phyloP scores from a whole-genome alignment of 2,888 invertebrate species.

The Invenusta paracnida region DNA sequence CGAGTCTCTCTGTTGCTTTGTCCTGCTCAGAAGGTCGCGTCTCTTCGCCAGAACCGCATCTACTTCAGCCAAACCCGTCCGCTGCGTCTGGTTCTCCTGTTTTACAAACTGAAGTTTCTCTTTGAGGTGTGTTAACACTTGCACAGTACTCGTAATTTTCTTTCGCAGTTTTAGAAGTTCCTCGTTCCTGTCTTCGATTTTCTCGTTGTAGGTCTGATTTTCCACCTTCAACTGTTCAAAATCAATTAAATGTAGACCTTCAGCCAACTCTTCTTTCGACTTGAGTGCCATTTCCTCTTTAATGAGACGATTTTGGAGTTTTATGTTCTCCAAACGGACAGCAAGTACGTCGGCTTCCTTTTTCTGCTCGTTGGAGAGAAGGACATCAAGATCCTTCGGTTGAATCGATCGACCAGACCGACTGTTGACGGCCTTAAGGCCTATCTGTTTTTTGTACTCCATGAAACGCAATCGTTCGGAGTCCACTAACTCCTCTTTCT shows the following conservation, averaged over 20 bases:
- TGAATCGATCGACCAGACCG: constrained; percentile 57
- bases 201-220: constrained; percentile 64
- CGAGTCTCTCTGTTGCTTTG: constrained; percentile 61
- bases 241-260: constrained; percentile 63
- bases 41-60: constrained; percentile 50
- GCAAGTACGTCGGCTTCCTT: constrained; percentile 57
- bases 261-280: constrained; percentile 63
- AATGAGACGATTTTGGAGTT: constrained; percentile 59
- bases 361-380: constrained; percentile 45
- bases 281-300: constrained; percentile 59
- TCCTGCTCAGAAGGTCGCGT: constrained; percentile 57
- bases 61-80: constrained; percentile 33
- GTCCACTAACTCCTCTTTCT: constrained; percentile 54
- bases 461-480: constrained; percentile 55
- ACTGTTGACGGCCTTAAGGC: constrained; percentile 55
- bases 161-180: constrained; percentile 62
- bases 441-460: constrained; percentile 57
- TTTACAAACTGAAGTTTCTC: constrained; percentile 63
- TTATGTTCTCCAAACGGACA: constrained; percentile 59
- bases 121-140: constrained; percentile 63
- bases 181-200: constrained; percentile 65
- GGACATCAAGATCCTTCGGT: constrained; percentile 49
- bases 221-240: constrained; percentile 65
- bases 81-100: constrained; percentile 46
- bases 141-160: constrained; percentile 63